phyloP scores from a whole-genome alignment of 2,113 vertebrate genomes.

The Gnathonemus echidnorhynchus region DNA sequence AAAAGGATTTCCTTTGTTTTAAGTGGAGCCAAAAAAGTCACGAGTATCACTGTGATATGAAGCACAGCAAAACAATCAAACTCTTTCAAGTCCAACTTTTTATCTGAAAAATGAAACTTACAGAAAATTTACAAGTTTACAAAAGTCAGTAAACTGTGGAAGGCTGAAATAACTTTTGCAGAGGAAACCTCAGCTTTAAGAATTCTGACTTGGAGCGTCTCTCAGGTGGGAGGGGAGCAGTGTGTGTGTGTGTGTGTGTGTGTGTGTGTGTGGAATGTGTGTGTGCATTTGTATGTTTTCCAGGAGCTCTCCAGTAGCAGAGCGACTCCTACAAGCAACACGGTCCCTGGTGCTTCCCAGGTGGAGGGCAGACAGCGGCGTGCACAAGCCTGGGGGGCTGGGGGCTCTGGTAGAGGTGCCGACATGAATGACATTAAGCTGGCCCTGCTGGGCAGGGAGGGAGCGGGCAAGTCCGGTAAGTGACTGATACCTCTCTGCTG shows the following conservation, averaged over 20 bases:
- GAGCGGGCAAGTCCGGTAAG: slow-evolving; percentile 66
- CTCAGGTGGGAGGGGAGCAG: slow-evolving; percentile 34
- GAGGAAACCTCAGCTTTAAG: slow-evolving; percentile 10
- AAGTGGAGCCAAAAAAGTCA: neutral
- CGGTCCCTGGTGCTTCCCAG: neutral
- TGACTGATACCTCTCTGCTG: neutral
- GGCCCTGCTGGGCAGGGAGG: slow-evolving; percentile 58
- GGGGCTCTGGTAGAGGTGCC: slow-evolving; percentile 1
- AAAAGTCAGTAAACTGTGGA: neutral
- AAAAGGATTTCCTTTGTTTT: neutral
- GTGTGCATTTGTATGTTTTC: slow-evolving; percentile 26
- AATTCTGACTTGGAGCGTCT: slow-evolving; percentile 21
- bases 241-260: slow-evolving; percentile 10
- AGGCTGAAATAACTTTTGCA: slow-evolving; percentile 5
- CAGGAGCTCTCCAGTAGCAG: neutral
- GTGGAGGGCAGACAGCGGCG: neutral
- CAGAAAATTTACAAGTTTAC: neutral
- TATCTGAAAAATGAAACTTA: neutral
- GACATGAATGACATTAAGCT: slow-evolving; percentile 65
- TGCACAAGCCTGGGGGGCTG: too few species aligned
- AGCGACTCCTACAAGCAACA: neutral
- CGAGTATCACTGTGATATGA: neutral
- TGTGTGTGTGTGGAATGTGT: slow-evolving; percentile 15
- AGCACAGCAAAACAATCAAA: neutral
- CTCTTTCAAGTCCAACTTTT: neutral